Base-by-base conservation (phyloP, 2,888 invertebrate genomes). In the Eupithecia pulchellata region DNA sequence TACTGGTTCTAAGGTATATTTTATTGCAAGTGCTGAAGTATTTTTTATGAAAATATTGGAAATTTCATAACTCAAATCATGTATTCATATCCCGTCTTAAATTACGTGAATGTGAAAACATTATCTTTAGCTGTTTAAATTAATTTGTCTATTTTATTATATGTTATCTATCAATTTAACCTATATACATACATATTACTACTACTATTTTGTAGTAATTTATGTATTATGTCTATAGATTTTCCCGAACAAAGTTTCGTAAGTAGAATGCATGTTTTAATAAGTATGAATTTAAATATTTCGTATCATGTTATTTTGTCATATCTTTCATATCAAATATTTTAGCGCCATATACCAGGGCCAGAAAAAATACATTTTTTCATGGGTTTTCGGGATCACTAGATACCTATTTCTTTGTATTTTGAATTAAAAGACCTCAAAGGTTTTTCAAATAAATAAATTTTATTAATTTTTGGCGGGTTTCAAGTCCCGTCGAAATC, bases 1-100 rank as follows among this genome's bases (percentile, higher is more conserved):
- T 88, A 82, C 87, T 90, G 87, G 84, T 81, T 89, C 87, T 89
- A 91, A 89, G 89, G 87, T 81, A 52, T 63, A 64, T 42, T 42
- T 47, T 55, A 13, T 39, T 32, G 20, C 58, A 14, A 55, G 27
- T 29, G 29, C 34, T 17, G 62, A 72, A 68, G 29, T 71, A 65
- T 75, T 61, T 72, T 52, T 66, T 68, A 29, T 32, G 65, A 66
- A 69, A 62, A 61, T 47, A 11, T 47, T 17, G n/a, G n/a, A n/a
- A n/a, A n/a, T n/a, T n/a, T n/a, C n/a, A n/a, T n/a, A n/a, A n/a
- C n/a, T n/a, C n/a, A n/a, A n/a, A n/a, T n/a, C n/a, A n/a, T n/a
- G n/a, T n/a, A n/a, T n/a, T n/a, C n/a, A n/a, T n/a, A n/a, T n/a
- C n/a, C n/a, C n/a, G n/a, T n/a, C n/a, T n/a, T n/a, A n/a, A n/a